phyloP scores from a whole-genome alignment of 2,888 invertebrate genomes.

The Ectropis crepuscularia region DNA sequence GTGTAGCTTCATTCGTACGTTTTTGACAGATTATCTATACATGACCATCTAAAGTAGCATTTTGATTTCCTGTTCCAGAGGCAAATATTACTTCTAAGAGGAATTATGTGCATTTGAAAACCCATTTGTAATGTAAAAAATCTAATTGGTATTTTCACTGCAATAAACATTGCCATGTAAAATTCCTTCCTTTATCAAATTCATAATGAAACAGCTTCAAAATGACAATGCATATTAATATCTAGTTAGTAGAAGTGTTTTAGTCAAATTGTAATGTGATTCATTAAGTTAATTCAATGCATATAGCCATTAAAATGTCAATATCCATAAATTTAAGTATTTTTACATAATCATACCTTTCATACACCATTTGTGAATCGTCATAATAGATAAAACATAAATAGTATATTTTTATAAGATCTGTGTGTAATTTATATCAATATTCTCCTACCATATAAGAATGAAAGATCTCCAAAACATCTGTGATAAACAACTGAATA shows the following conservation, averaged over 20 bases:
- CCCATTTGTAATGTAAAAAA: too few species aligned
- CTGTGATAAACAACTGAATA: slow-evolving; percentile 83
- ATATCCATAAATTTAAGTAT: slow-evolving; percentile 27
- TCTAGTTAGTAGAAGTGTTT: slow-evolving; percentile 1
- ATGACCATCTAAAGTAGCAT: too few species aligned
- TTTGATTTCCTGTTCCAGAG: too few species aligned
- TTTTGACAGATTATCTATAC: too few species aligned
- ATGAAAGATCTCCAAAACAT: slow-evolving; percentile 82
- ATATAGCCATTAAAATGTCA: slow-evolving; percentile 11
- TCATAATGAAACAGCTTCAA: slow-evolving; percentile 4
- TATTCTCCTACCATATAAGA: slow-evolving; percentile 77
- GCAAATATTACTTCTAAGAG: too few species aligned
- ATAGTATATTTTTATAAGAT: slow-evolving; percentile 52
- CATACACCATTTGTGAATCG: slow-evolving; percentile 42
- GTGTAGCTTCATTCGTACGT: too few species aligned
- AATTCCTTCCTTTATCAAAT: neutral
- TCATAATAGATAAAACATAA: slow-evolving; percentile 57
- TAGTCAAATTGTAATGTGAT: slow-evolving; percentile 19
- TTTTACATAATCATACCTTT: slow-evolving; percentile 30
- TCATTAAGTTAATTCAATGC: slow-evolving; percentile 18
- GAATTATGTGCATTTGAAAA: too few species aligned
- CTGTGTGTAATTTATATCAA: slow-evolving; percentile 58
- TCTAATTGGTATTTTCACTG: too few species aligned
- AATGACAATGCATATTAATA: slow-evolving; percentile 6
- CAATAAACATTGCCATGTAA: neutral